Base-by-base conservation (phyloP, 2,797 vertebrate species). In the Momotus momota region DNA sequence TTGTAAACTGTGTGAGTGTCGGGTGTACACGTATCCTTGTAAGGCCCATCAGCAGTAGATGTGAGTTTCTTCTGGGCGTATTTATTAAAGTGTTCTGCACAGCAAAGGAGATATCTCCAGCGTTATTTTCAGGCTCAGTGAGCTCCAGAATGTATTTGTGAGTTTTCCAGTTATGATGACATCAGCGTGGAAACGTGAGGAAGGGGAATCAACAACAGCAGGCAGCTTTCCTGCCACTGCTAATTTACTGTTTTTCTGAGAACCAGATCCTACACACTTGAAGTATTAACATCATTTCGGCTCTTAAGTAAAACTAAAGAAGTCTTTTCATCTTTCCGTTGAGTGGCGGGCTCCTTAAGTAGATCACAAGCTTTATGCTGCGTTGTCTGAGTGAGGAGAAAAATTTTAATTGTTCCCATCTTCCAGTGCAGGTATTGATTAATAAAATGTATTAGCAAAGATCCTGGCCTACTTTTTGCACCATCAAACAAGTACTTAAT, bases 371-470 rank as follows among this genome's bases (percentile, higher is more conserved):
- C 81, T 92, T 94, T 93, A 29, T 81, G 81, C 86, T 71, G 73
- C 91, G 96, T 90, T 96, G 83, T 90, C 66, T 95, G 79, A 90
- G 91, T 14, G 33, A 96, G 80, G 55, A 91, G 88, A 88, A 91
- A 93, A 88, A 87, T 75, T 72, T 95, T 89, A 79, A 54, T 96
- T 91, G 92, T 96, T 96, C 92, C 79, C 72, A 41, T 95, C 91
- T 89, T 86, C 93, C 73, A 72, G 23, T 52, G 90, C 87, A 95
- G 84, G 90, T 93, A 92, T 94, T 75, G 93, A 96, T 97, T 96
- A 95, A 94, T 91, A 94, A 94, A 96, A 93, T 80, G 86, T 93
- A 78, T 97, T 96, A 96, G 95, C 83, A 96, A 96, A 97, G 86
- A 95, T 81, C 90, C 93, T 83, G 73, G 92, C 92, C 94, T 93